Base-by-base conservation (phyloP, 2,888 invertebrate species). In the Clistopyga incitator region DNA sequence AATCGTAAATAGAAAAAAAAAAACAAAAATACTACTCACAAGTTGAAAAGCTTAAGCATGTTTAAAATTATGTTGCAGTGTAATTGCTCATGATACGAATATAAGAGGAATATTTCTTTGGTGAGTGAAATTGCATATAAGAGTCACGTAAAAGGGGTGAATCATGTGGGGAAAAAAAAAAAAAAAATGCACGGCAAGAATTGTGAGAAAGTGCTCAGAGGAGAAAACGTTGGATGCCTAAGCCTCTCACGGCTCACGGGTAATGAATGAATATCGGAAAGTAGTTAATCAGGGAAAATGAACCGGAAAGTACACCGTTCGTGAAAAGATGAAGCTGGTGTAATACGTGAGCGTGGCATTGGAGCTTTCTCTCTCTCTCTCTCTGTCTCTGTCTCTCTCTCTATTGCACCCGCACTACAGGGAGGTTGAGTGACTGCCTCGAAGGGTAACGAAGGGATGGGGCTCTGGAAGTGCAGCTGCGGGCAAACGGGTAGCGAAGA, bases 281-380 rank as follows among this genome's bases (percentile, higher is more conserved):
- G 70, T 78, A 78, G 81, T 84, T 84, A 68, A 84, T 84, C 84
- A 81, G 71, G 54, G 84, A 71, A 78, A 84, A 84, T 84, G 81
- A 81, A 78, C 75, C 59, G 75, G 71, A 84, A 84, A 78, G 78
- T 76, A 75, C 80, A 59, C 56, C 65, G 78, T 71, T 75, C 42
- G 78, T 56, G 50, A 86, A 87, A 81, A 79, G 84, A 88, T 86
- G 84, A 86, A 86, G 84, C 82, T 79, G 82, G 71, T 71, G 81
- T 78, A 71, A 70, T 81, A 84, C 81, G 52, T 29, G 47, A 68
- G 15, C 59, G 59, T 42, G 59, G 68, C 34, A 67, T 68, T 56
- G 23, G 34, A 18, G n/a, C 70, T n/a, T 61, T 38, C 56, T 34
- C 59, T 70, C 25, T 50, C 74, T 15, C 74, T 6, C 68, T 29